A percentile compares a stretch with the other conserved stretches of the same genome.
These are phyloP conservation scores for Pyrgus malvae DNA, from an alignment of 2,888 invertebrate genomes.

Conservation along the genomic window DNA sequence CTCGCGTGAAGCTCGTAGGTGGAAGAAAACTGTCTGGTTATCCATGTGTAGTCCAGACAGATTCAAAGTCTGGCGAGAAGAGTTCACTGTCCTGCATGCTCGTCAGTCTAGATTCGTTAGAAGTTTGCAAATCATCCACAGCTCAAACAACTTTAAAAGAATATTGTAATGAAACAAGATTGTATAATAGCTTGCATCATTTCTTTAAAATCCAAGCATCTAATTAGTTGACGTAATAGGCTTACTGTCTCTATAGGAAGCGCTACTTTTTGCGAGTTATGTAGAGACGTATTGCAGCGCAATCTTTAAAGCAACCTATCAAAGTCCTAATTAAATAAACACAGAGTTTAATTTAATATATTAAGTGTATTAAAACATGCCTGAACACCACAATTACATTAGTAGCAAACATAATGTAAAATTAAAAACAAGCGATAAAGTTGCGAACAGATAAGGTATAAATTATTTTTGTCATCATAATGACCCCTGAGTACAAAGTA, in stretches of 20 bases:
- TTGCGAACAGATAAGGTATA: constrained; percentile 11
- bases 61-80: constrained; percentile 32
- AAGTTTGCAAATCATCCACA: constrained; percentile 7
- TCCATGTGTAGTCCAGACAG: constrained; percentile 35
- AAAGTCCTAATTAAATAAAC: neutral
- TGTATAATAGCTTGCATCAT: constrained; percentile 20
- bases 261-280: constrained; percentile 1
- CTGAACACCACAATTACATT: constrained; percentile 5
- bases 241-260: constrained; percentile 3
- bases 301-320: constrained; percentile 2
- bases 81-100: constrained; percentile 36
- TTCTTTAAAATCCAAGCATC: constrained; percentile 12
- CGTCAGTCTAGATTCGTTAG: constrained; percentile 22
- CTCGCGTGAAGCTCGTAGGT: constrained; percentile 6
- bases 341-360: neutral
- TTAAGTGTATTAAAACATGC: constrained; percentile 3
- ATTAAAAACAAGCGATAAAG: constrained; percentile 4
- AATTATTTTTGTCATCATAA: constrained; percentile 20
- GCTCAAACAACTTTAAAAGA: neutral
- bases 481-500: neutral
- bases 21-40: constrained; percentile 28
- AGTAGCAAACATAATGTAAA: neutral
- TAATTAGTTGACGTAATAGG: constrained; percentile 17
- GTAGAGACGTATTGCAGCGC: neutral
- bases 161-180: constrained; percentile 4